Base-by-base conservation (phyloP, 2,797 vertebrate species). In the Eptatretus atami region DNA sequence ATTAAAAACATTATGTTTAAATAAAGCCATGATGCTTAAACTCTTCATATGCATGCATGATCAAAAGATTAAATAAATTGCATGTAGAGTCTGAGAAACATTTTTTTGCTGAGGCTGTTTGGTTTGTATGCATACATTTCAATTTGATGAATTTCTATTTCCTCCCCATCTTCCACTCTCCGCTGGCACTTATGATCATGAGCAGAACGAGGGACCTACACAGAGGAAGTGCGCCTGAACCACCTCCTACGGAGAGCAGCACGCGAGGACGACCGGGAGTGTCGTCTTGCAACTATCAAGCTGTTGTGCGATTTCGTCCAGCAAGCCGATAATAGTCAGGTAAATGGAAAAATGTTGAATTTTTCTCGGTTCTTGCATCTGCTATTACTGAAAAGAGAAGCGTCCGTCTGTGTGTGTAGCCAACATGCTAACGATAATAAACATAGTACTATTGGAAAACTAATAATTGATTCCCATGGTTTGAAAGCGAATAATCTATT, bases 191-290 rank as follows among this genome's bases (percentile, higher is more conserved):
- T 19, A 19, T 19, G 19, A 19, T 19, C 19, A 19, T 19, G 19
- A 19, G 8, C 73, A 98, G 92, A 98, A 75, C 80, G 92, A 81
- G 81, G 88, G 83, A 79, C 83, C 82, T 90, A 94, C 77, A 90
- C 90, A 67, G 92, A 98, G 66, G 90, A 98, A 82, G 88, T 87
- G 78, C 86, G 92, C 76, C 79, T 98, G 78, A 83, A 84, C 72
- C 95, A 96, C 82, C 87, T 96, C 81, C 81, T 98, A 76, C 86
- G 92, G 76, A 78, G 88, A 75, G 83, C 88, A 74, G 90, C 88
- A 78, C 83, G 92, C 73, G 92, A 98, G 80, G 92, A 98, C 15
- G 92, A 98, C 75, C 82, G 92, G 71, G 92, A 98, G 77, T 83
- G 92, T 74, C 82, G 92, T 77, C 78, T 98, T 76, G 79, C 82